Conservation (phyloP, 2,888 invertebrate species). For the Hartigia nigra region DNA sequence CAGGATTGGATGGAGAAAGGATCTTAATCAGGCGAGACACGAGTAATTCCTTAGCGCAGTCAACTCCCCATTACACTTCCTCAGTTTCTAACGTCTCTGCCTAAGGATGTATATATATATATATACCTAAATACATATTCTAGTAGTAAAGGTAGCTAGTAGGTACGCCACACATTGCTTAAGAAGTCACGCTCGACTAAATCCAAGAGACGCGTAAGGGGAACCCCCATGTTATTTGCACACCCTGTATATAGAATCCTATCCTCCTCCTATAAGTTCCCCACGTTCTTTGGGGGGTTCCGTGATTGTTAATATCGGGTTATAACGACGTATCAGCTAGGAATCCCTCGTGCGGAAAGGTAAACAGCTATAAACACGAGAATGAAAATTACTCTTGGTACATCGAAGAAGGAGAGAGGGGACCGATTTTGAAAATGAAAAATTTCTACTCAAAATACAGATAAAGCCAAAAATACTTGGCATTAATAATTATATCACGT, state of each 20-base stretch:
- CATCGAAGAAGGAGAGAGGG: not conserved
- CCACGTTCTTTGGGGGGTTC: not conserved
- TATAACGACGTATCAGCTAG: constrained; percentile 7
- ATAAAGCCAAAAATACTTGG: not conserved
- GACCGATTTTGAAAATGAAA: not conserved
- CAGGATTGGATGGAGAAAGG: not conserved
- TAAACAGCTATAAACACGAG: not conserved
- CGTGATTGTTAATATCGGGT: constrained; percentile 13
- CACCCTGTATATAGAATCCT: not conserved
- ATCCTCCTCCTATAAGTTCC: not conserved
- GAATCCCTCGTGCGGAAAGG: not conserved
- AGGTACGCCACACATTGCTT: not conserved
- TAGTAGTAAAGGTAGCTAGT: not conserved
- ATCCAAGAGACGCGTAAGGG: not conserved
- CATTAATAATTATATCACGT: not conserved
- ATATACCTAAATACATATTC: not conserved
- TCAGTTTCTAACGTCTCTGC: not conserved
- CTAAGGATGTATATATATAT: not conserved
- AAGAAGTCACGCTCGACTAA: constrained; percentile 18
- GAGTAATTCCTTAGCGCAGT: not conserved
- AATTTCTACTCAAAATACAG: not conserved
- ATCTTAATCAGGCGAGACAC: not conserved
- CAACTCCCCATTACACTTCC: not conserved
- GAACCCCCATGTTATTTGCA: constrained; percentile 7
- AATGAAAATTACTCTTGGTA: not conserved